Evolutionary conservation across 2,797 vertebrate species (phyloP), one percentile per base, ranked within the genome.

Genomic region (Sebastes vulpes): DNA sequence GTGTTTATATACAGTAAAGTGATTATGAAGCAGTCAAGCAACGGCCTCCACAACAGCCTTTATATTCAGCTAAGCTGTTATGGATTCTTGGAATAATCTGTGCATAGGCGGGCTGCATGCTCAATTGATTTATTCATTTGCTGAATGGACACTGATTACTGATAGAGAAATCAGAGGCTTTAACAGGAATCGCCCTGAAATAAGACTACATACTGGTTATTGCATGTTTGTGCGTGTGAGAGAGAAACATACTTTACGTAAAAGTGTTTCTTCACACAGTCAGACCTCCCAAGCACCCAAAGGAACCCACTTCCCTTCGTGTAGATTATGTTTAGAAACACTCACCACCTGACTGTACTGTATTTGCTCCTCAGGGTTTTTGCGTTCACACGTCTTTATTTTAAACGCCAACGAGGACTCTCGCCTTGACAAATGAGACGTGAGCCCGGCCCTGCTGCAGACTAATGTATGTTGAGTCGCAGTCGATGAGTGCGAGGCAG

Each of bases 381-480:
- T 25, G 16, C 38, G 74, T 74, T 79, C 64, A 28, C 72, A 78
- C 73, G 53, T 87, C 78, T 90, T 79, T 84, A 75, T 86, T 79
- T 88, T 80, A 38, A 77, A 84, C 77, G 56, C 89, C 85, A 90
- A 75, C 70, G 14, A 68, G 63, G 77, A 75, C 66, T 63, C 75
- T 82, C 74, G 48, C 42, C 67, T 63, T 91, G 93, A 94, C 91
- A 90, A 94, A 91, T 87, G 87, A 91, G 83, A 88, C 79, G 20
- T 53, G 84, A 69, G 76, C 32, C 65, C 75, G 81, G 83, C 81
- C 69, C 83, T 12, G 82, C 81, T 69, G 78, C 91, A 88, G 92
- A 94, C 90, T 93, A 93, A 95, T 95, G 85, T 91, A 93, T 90
- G 94, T 92, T 84, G 90, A 92, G 86, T 59, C 78, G 75, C 90